Percentiles rank a stretch among this genome's conserved stretches.
These are phyloP conservation scores for Pituophis catenifer DNA, from an alignment of 2,113 vertebrate species.

Conservation along the genomic window DNA sequence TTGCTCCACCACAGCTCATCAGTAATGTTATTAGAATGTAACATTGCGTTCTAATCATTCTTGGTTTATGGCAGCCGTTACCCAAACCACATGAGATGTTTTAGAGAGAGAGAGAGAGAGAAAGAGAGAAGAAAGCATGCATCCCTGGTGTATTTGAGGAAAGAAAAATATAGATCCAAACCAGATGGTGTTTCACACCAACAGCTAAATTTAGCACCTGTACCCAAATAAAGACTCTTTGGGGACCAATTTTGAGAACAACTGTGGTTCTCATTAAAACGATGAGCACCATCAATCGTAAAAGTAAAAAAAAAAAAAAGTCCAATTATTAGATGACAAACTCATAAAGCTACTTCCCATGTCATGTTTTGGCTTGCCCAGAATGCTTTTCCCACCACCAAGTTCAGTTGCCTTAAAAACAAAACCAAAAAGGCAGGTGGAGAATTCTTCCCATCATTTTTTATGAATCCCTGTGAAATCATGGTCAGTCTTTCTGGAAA, in stretches of 20 bases:
- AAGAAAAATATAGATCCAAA: not conserved
- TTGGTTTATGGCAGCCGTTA: not conserved
- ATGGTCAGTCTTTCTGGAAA: not conserved
- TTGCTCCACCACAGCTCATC: no score
- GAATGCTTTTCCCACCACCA: not conserved
- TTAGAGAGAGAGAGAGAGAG: not conserved
- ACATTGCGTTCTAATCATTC: not conserved
- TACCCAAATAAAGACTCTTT: not conserved
- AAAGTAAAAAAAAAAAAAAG: not conserved
- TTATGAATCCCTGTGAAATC: not conserved
- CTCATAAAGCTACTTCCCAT: not conserved
- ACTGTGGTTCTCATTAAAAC: not conserved
- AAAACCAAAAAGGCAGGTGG: not conserved
- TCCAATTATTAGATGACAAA: not conserved
- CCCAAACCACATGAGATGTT: not conserved
- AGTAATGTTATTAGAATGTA: not conserved
- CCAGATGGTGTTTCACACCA: not conserved
- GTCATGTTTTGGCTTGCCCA: not conserved
- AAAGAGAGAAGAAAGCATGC: not conserved
- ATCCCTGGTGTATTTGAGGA: not conserved
- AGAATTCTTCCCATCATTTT: not conserved
- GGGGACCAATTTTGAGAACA: not conserved
- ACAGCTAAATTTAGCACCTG: not conserved
- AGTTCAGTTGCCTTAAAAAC: not conserved
- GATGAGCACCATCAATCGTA: not conserved